phyloP scores from a whole-genome alignment of 2,888 invertebrate species.

The Gymnosoma rotundatum region DNA sequence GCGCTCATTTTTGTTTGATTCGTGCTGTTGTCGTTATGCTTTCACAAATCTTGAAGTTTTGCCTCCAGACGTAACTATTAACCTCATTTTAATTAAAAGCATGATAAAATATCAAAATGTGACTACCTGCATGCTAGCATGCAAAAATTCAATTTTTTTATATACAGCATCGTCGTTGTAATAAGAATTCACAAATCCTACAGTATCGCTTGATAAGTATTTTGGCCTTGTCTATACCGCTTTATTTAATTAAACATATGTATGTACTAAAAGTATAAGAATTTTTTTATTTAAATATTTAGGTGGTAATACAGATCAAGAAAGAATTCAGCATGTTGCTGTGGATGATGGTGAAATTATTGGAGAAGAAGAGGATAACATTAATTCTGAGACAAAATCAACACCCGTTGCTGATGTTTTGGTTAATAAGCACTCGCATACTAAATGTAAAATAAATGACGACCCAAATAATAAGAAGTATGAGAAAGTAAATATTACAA shows the following conservation, averaged over 20 bases:
- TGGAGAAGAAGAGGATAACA: background rate
- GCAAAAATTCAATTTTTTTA: no score
- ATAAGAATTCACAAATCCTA: no score
- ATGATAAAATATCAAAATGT: no score
- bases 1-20: no score
- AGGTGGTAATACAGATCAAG: slow-evolving; percentile 40
- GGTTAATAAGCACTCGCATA: background rate
- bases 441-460: slow-evolving; percentile 10
- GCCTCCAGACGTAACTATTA: no score
- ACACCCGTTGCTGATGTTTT: background rate
- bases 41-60: no score
- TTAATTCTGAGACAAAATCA: background rate
- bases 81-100: no score
- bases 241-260: background rate
- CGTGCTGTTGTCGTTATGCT: no score
- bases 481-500: background rate
- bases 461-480: background rate
- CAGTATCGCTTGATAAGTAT: no score
- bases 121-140: no score
- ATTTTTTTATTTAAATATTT: slow-evolving; percentile 11
- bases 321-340: slow-evolving; percentile 4
- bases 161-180: no score
- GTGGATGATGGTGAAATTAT: slow-evolving; percentile 15
- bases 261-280: background rate
- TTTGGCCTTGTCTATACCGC: no score